phyloP scores from a whole-genome alignment of 2,113 vertebrate genomes.

The Myanophis thanlyinensis region DNA sequence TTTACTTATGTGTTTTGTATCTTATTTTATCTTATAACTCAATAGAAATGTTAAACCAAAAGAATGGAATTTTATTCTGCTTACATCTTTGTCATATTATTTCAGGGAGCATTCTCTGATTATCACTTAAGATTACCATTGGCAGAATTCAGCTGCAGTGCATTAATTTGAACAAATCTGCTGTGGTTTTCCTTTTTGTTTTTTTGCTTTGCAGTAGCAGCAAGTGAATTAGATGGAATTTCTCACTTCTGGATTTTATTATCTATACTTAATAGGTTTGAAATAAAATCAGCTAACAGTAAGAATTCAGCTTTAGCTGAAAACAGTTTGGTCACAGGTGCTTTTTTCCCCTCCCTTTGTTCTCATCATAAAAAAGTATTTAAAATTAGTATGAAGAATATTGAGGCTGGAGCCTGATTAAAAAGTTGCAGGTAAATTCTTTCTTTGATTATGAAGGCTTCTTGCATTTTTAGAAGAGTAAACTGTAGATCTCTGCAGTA shows the following conservation, averaged over 20 bases:
- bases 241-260: neutral
- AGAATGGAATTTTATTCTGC: neutral
- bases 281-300: neutral
- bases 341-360: neutral
- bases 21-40: too few relatives aligned
- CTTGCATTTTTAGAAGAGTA: slow-evolving; percentile 62
- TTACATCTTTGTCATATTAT: neutral
- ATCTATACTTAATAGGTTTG: neutral
- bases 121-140: neutral
- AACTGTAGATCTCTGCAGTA: slow-evolving; percentile 52
- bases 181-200: neutral
- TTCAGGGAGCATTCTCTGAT: neutral
- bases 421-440: slow-evolving; percentile 18
- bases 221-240: neutral
- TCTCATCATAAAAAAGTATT: neutral
- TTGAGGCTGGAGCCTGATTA: neutral
- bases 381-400: neutral
- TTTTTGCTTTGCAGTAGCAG: neutral
- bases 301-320: neutral
- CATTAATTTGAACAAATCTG: neutral
- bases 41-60: too few relatives aligned
- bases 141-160: neutral
- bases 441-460: slow-evolving; percentile 48
- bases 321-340: neutral
- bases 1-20: too few relatives aligned